phyloP scores from a whole-genome alignment of 2,888 invertebrate genomes.

The Ecdyonurus torrentis region DNA sequence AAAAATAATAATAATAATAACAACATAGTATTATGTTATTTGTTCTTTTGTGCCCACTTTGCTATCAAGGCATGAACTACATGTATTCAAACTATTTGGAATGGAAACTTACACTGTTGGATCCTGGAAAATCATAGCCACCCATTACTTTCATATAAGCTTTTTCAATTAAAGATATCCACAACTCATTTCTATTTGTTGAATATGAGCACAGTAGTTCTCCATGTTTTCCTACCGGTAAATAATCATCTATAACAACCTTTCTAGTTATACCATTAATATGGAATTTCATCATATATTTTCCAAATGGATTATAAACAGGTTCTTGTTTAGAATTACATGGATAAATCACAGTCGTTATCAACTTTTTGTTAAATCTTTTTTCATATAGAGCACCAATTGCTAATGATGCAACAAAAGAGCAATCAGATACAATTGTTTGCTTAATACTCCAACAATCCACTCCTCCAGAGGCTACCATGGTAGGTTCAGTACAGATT shows the following conservation, averaged over 20 bases:
- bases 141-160: constrained; percentile 97
- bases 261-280: constrained; percentile 83
- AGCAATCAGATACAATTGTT: constrained; percentile 91
- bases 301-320: constrained; percentile 82
- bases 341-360: constrained; percentile 86
- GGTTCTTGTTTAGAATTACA: constrained; percentile 72
- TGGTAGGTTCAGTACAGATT: constrained; percentile 57
- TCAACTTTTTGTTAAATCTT: constrained; percentile 66
- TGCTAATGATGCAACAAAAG: constrained; percentile 87
- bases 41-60: not conserved
- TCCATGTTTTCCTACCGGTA: constrained; percentile 64
- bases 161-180: constrained; percentile 88
- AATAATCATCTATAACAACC: constrained; percentile 78
- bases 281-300: constrained; percentile 61
- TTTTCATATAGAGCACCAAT: constrained; percentile 85
- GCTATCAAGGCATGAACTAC: not conserved
- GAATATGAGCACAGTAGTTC: constrained; percentile 87
- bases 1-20: constrained; percentile 17
- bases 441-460: constrained; percentile 83
- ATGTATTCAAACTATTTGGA: not conserved
- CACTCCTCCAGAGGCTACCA: constrained; percentile 45
- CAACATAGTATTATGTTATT: not conserved
- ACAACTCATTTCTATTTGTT: constrained; percentile 74
- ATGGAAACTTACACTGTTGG: constrained; percentile 64
- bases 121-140: constrained; percentile 94